phyloP scores from a whole-genome alignment of 2,888 invertebrate genomes.

The Emmelina monodactyla region DNA sequence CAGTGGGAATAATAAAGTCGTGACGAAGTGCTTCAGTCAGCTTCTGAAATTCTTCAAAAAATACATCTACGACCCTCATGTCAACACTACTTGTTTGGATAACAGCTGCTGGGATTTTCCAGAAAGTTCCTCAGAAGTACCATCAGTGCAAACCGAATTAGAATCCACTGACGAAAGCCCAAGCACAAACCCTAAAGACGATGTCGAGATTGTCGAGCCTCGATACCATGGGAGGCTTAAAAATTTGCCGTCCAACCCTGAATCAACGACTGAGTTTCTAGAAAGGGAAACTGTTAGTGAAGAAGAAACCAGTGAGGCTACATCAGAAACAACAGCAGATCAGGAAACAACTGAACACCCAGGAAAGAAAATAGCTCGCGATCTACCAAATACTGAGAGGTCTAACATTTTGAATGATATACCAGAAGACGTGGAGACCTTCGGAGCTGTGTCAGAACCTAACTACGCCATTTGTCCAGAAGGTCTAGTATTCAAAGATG shows the following conservation, averaged over 20 bases:
- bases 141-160: slow-evolving; percentile 1
- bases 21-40: slow-evolving; percentile 30
- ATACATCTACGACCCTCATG: slow-evolving; percentile 30
- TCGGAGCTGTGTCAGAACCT: background rate
- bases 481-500: slow-evolving; percentile 26
- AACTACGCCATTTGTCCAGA: slow-evolving; percentile 22
- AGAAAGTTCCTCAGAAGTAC: too few species aligned
- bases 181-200: slow-evolving; percentile 28
- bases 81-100: too few species aligned
- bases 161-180: slow-evolving; percentile 14
- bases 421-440: background rate
- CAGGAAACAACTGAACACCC: slow-evolving; percentile 1
- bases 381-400: background rate
- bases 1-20: slow-evolving; percentile 12
- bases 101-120: background rate
- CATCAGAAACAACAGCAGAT: slow-evolving; percentile 5
- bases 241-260: too few species aligned
- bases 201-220: slow-evolving; percentile 43
- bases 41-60: slow-evolving; percentile 34
- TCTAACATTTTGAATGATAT: background rate
- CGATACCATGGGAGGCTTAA: slow-evolving; percentile 33
- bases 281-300: slow-evolving; percentile 1
- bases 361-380: slow-evolving; percentile 1
- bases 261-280: too few species aligned
- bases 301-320: slow-evolving; percentile 2